A percentile compares a stretch with the other conserved stretches of the same genome.
phyloP scores from a whole-genome alignment of 2,888 invertebrate species.

The Nymphalis urticae region DNA sequence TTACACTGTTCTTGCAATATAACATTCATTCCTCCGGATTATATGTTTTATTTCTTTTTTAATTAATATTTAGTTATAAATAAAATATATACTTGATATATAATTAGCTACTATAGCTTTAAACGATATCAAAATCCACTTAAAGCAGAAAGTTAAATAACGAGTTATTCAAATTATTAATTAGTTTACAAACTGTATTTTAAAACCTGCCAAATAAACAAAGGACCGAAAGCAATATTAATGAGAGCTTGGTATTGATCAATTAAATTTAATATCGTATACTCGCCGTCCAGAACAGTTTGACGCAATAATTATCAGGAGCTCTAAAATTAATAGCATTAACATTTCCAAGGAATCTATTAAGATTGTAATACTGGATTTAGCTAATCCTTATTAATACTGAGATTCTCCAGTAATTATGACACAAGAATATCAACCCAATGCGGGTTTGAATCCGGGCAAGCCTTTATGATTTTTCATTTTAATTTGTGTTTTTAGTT shows the following conservation, averaged over 20 bases:
- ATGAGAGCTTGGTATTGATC: slow-evolving; percentile 10
- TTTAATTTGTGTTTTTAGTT: too few relatives aligned
- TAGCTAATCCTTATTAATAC: neutral
- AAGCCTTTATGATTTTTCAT: too few relatives aligned
- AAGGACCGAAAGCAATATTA: slow-evolving; percentile 6
- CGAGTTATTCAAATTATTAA: neutral
- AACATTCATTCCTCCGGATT: too few relatives aligned
- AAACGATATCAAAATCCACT: neutral
- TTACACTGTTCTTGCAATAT: too few relatives aligned
- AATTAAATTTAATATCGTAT: slow-evolving; percentile 27
- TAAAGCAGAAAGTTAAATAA: slow-evolving; percentile 1
- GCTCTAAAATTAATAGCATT: neutral
- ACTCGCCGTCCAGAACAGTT: slow-evolving; percentile 10
- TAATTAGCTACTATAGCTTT: neutral
- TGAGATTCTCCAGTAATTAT: too few relatives aligned
- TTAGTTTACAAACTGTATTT: slow-evolving; percentile 1
- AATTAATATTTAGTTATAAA: too few relatives aligned
- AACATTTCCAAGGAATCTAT: neutral
- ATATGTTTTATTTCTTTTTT: too few relatives aligned
- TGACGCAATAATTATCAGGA: neutral
- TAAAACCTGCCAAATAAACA: neutral
- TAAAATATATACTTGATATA: too few relatives aligned
- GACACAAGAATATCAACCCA: too few relatives aligned
- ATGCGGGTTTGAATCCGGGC: too few relatives aligned
- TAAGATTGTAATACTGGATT: neutral